Conservation (phyloP, 2,888 invertebrate genomes). For the Drosophila flavopinicola region DNA sequence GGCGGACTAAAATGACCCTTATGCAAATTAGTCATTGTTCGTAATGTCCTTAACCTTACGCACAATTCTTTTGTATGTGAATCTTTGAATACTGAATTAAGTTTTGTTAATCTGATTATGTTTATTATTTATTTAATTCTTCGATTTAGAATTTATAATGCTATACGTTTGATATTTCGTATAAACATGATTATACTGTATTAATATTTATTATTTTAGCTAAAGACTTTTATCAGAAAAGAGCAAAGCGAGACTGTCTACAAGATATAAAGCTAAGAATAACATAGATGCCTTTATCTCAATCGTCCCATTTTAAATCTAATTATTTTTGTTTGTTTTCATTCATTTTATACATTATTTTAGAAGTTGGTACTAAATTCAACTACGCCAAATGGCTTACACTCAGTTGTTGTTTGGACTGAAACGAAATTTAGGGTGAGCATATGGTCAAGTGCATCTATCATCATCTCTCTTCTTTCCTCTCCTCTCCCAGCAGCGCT, state of each 20-base stretch:
- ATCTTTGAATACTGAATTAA: not conserved
- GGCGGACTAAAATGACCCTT: conserved; percentile 63
- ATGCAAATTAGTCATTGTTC: conserved; percentile 53
- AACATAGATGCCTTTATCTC: conserved; percentile 4
- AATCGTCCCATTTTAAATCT: not conserved
- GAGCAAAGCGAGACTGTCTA: too few relatives aligned
- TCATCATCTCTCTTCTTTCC: not conserved
- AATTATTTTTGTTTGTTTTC: not conserved
- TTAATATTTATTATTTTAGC: too few relatives aligned
- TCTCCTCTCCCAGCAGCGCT: not conserved
- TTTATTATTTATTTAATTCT: too few relatives aligned
- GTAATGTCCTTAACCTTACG: not conserved
- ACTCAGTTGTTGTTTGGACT: conserved; percentile 2
- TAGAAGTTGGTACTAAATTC: not conserved
- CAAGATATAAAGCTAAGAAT: too few relatives aligned
- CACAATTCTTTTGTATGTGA: conserved; percentile 5
- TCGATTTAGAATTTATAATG: too few relatives aligned
- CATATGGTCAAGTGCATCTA: too few relatives aligned
- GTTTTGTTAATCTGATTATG: not conserved
- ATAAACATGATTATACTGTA: too few relatives aligned
- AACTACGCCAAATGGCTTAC: conserved; percentile 11
- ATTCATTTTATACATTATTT: not conserved
- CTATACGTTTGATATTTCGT: too few relatives aligned
- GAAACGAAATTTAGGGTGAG: conserved; percentile 20
- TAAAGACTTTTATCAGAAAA: too few relatives aligned